Evolutionary conservation across 2,888 invertebrate species (phyloP).

Genomic region (Rhaphigaster nebulosa): DNA sequence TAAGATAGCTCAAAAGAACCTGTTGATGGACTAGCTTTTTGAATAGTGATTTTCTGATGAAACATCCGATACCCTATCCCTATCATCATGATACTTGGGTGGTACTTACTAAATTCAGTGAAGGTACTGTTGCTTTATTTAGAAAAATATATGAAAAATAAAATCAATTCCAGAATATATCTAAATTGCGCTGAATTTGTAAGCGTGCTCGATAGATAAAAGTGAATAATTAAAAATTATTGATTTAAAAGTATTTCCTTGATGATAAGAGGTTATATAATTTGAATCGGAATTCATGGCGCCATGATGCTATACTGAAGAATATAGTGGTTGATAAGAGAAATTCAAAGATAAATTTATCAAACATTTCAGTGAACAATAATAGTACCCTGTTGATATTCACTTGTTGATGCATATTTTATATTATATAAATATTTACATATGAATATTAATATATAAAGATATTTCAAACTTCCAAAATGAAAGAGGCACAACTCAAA

Average conservation of each 20-base stretch:
- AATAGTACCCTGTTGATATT: not conserved
- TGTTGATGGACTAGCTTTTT: not conserved
- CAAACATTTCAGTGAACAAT: not conserved
- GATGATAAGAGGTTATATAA: not conserved
- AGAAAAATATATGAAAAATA: not conserved
- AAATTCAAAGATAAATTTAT: not conserved
- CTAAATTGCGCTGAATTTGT: too few species aligned
- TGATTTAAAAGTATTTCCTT: not conserved
- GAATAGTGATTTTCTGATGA: constrained; percentile 3
- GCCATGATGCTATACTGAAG: not conserved
- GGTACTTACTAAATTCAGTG: not conserved
- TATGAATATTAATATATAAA: too few species aligned
- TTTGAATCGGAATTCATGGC: not conserved
- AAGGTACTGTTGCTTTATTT: not conserved
- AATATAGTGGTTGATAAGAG: not conserved
- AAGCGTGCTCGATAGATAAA: not conserved
- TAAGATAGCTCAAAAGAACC: not conserved
- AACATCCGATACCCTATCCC: not conserved
- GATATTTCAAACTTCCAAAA: too few species aligned
- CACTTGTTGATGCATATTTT: not conserved
- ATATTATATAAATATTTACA: not conserved
- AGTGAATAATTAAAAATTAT: not conserved
- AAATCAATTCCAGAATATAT: too few species aligned
- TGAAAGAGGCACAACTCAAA: too few species aligned
- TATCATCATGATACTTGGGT: not conserved